Conservation (phyloP, 2,888 invertebrate genomes). For the Margaritifera margaritifera region DNA sequence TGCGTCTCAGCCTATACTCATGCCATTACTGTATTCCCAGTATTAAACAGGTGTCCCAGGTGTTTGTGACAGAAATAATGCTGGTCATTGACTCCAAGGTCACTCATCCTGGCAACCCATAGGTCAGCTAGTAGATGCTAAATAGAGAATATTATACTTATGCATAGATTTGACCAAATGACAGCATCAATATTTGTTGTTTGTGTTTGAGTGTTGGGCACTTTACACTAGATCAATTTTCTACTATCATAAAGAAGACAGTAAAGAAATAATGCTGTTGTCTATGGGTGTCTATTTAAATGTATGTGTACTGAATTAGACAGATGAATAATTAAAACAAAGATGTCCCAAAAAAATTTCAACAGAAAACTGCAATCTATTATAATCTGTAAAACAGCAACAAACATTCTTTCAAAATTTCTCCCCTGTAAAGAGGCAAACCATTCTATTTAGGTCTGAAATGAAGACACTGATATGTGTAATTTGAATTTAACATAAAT, state of each 20-base stretch:
- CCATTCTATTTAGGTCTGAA: no score
- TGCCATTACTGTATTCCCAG: slow-evolving; percentile 95
- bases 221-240: background rate
- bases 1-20: slow-evolving; percentile 72
- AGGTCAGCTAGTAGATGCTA: slow-evolving; percentile 91
- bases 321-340: no score
- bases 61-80: slow-evolving; percentile 92
- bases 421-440: no score
- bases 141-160: slow-evolving; percentile 9
- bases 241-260: background rate
- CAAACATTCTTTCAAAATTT: no score
- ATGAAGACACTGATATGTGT: no score
- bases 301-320: no score
- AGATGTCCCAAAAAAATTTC: no score
- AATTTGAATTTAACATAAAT: no score
- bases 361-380: no score
- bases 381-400: no score
- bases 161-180: background rate
- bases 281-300: no score
- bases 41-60: slow-evolving; percentile 92
- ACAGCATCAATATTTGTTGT: background rate
- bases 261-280: no score
- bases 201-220: background rate
- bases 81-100: slow-evolving; percentile 81
- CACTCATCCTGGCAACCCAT: slow-evolving; percentile 90